phyloP scores from a whole-genome alignment of 2,113 vertebrate genomes.

The Sapajus apella region DNA sequence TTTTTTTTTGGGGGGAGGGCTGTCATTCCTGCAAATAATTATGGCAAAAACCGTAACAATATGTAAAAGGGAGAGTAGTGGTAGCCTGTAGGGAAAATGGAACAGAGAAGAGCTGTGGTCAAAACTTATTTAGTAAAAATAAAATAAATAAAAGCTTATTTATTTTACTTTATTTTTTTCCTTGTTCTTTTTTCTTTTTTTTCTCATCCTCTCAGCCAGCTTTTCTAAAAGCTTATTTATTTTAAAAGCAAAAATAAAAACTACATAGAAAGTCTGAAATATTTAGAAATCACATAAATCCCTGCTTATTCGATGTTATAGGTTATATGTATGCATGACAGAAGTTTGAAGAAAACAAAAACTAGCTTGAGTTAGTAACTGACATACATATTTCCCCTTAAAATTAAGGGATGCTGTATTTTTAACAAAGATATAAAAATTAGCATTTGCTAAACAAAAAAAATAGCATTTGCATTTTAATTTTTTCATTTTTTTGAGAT shows the following conservation, averaged over 20 bases:
- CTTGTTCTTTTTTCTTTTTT: too few relatives aligned
- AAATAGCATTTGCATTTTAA: not conserved
- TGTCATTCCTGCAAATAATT: conserved; percentile 23
- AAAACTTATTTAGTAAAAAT: not conserved
- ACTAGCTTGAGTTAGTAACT: not conserved
- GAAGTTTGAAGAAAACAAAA: not conserved
- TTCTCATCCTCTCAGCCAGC: too few relatives aligned
- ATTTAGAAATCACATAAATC: conserved; percentile 9
- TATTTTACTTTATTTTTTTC: not conserved
- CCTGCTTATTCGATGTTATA: not conserved
- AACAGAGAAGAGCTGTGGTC: not conserved
- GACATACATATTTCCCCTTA: not conserved
- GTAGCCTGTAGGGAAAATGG: conserved; percentile 13
- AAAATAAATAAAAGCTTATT: not conserved
- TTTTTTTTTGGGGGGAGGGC: not conserved
- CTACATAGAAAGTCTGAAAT: not conserved
- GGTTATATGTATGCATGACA: not conserved
- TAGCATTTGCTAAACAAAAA: not conserved
- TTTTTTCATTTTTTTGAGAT: not conserved
- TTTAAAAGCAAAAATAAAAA: conserved; percentile 11
- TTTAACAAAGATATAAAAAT: conserved; percentile 17
- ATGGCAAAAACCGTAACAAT: conserved; percentile 2
- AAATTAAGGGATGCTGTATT: conserved; percentile 15
- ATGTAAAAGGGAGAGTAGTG: not conserved
- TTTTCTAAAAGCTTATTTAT: not conserved